Evolutionary conservation across 2,113 vertebrate genomes (phyloP).

Genomic region (Oplegnathus fasciatus): DNA sequence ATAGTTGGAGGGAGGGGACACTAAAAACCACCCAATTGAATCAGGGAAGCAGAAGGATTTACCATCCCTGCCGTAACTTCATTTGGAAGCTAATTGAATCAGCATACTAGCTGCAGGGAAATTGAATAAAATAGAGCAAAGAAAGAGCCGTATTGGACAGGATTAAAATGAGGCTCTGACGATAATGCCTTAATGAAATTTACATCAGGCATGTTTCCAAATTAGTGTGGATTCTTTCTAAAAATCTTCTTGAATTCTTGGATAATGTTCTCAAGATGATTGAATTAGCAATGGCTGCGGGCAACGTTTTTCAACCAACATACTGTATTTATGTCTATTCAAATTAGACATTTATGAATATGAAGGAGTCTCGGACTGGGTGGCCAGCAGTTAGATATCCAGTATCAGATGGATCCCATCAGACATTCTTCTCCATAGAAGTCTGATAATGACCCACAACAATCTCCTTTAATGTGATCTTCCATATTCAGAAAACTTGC

Average conservation of each 20-base stretch:
- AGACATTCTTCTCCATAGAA: constrained; percentile 11
- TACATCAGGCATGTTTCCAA: constrained; percentile 63
- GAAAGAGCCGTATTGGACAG: constrained; percentile 56
- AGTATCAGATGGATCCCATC: constrained; percentile 19
- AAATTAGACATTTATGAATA: constrained; percentile 14
- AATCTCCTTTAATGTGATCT: constrained; percentile 1
- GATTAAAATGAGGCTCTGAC: constrained; percentile 62
- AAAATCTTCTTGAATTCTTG: constrained; percentile 52
- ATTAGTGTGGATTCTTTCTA: constrained; percentile 45
- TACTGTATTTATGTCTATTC: constrained; percentile 11
- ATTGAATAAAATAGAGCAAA: constrained; percentile 70
- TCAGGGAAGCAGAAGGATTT: constrained; percentile 73
- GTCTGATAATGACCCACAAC: constrained; percentile 39
- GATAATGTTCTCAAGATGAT: constrained; percentile 50
- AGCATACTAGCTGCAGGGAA: constrained; percentile 72
- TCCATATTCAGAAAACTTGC: constrained; percentile 21
- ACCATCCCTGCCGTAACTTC: constrained; percentile 69
- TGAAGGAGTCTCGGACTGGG: not conserved
- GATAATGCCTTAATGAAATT: constrained; percentile 71
- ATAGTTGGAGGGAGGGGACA: constrained; percentile 36
- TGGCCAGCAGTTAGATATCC: constrained; percentile 7
- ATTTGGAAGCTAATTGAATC: constrained; percentile 81
- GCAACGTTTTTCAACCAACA: constrained; percentile 20
- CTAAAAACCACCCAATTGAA: constrained; percentile 69
- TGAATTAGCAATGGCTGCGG: constrained; percentile 29